Evolutionary conservation across 2,888 invertebrate species (phyloP), one percentile per base, ranked within the genome.

Genomic region (Ornithoptera priamus): DNA sequence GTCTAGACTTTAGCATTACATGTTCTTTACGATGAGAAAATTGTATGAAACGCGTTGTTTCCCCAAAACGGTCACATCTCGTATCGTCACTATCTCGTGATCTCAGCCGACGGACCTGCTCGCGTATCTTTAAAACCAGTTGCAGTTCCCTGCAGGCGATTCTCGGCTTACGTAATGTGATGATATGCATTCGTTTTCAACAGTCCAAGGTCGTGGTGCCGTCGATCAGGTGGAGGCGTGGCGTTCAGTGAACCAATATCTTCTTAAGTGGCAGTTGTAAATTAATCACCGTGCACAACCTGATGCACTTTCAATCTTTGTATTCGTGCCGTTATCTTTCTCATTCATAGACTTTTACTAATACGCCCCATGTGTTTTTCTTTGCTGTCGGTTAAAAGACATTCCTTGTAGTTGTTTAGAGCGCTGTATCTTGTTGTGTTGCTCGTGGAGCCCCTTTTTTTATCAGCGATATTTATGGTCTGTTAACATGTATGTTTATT

Each of bases 381-480:
- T 72, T 73, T 80, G 77, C 75, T 75, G 76, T 75, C 79, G 78
- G 81, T 81, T 80, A 81, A 80, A 81, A 77, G 77, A 75, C 71
- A 79, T 73, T 72, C 82, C 77, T 75, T 67, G 76, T 85, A 86
- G 85, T 85, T 84, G 86, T 83, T 82, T 83, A 79, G 78, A 77
- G 72, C 76, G 74, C 78, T 81, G 85, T 88, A 87, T 86, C 86
- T 81, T 76, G 81, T 82, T 78, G 82, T 86, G 80, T 82, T 83
- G 84, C 83, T 76, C 84, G 84, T 87, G 86, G 87, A 86, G 84
- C 84, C 69, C 70, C 84, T 82, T 73, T 80, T 80, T 86, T 90
- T 92, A 91, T 91, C 91, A 81, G 80, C 76, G 77, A 88, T 87
- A 87, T 91, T 90, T 92, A 91, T 91, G 90, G 89, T 81, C 80